These are phyloP conservation scores for Chelidonichthys spinosus DNA, from an alignment of 2,797 vertebrate species.

Conservation along the genomic window DNA sequence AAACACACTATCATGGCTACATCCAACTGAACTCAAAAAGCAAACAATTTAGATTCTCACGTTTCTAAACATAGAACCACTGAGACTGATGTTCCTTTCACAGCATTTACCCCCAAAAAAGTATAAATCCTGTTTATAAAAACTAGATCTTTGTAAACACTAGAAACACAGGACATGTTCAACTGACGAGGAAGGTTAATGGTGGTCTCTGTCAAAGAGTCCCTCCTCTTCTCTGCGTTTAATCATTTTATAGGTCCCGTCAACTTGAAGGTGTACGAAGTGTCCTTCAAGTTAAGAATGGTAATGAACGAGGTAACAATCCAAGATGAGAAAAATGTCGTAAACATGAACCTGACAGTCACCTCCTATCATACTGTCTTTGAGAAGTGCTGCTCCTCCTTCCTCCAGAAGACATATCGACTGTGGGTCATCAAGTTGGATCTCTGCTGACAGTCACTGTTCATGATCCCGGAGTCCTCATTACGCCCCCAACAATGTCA, in stretches of 20 bases:
- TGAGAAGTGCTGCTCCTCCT: constrained; percentile 28
- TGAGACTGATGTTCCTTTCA: constrained; percentile 20
- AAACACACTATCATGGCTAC: constrained; percentile 22
- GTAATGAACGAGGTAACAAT: constrained; percentile 36
- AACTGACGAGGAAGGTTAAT: constrained; percentile 2
- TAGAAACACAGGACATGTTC: constrained; percentile 29
- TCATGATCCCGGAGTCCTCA: constrained; percentile 31
- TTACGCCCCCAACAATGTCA: constrained; percentile 21
- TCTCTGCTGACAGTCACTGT: constrained; percentile 36
- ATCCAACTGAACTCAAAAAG: constrained; percentile 22
- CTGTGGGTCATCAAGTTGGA: constrained; percentile 13
- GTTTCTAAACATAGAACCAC: constrained; percentile 31
- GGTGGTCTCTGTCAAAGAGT: constrained; percentile 23
- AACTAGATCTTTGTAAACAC: constrained; percentile 56
- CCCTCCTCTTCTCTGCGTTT: constrained; percentile 20
- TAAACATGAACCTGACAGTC: constrained; percentile 37
- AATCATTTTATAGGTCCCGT: constrained; percentile 30
- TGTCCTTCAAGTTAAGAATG: constrained; percentile 13
- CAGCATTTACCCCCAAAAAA: constrained; percentile 35
- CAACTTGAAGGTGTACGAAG: constrained; percentile 19
- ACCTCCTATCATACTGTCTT: not conserved
- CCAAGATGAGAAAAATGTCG: constrained; percentile 13
- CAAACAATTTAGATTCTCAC: constrained; percentile 7
- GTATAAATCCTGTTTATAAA: constrained; percentile 44
- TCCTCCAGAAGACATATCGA: constrained; percentile 17